Base-by-base conservation (phyloP, 2,888 invertebrate species). In the Sinodicranocentrus sp. region DNA sequence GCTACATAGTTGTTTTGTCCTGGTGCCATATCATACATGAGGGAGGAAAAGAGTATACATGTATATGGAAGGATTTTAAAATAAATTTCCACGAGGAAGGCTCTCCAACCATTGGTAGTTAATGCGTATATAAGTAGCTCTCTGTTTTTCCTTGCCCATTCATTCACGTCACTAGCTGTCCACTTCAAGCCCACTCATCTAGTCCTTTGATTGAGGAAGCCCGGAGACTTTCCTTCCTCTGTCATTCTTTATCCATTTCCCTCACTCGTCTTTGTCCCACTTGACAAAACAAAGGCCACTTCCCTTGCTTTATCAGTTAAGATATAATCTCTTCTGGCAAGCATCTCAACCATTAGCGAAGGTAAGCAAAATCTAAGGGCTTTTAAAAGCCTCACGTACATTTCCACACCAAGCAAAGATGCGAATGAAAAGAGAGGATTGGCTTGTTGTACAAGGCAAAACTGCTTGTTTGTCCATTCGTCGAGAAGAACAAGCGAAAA, bases 111-210 rank as follows among this genome's bases (percentile, higher is more conserved):
- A 13, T 39, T 39, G 71, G 44, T 44, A 61, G 59, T 73, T 73
- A 75, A 75, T 75, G 82, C 19, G 82, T 65, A 82, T 61, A 57
- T 75, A 82, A 82, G 82, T 82, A 82, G 82, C 82, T 67, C 43
- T 82, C 67, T 73, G 82, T 82, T 82, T 72, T 75, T 82, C 39
- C 68, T 65, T 59, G 67, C 72, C 48, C 82, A 67, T 82, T 72
- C 82, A 82, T 82, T 75, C 82, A 82, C 82, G 57, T 82, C 73
- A 80, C 82, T 75, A 59, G 82, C 67, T 82, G 82, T 82, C 82
- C 82, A 82, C 82, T 82, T 82, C 73, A 82, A 82, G 82, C 82
- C 82, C 75, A 75, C 75, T 82, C 82, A 54, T 68, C 77, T 26
- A 73, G 80, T 72, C 26, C 65, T 80, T 68, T 82, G 82, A 82